Evolutionary conservation across 2,888 invertebrate genomes (phyloP).

Genomic region (Entomobrya proxima): DNA sequence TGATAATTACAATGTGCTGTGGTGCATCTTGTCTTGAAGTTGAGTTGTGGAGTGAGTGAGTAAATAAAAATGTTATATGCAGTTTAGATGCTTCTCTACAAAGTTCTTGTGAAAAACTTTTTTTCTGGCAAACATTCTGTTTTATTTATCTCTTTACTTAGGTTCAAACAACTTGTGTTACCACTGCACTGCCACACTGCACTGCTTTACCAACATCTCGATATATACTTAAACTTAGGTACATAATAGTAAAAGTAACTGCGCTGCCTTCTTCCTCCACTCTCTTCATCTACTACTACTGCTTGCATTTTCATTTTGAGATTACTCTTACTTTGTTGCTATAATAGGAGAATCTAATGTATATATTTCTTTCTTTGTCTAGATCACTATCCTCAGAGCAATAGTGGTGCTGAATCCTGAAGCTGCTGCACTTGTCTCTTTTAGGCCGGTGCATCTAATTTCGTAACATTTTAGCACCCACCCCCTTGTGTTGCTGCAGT

Average conservation of each 20-base stretch:
- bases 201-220: not conserved
- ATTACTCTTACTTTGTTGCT: too few species aligned
- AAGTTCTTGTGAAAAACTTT: conserved; percentile 31
- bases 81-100: conserved; percentile 4
- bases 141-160: not conserved
- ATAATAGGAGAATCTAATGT: too few species aligned
- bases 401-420: too few species aligned
- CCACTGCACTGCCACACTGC: not conserved
- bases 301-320: too few species aligned
- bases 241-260: conserved; percentile 58
- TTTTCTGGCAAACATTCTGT: not conserved
- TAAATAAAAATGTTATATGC: conserved; percentile 10
- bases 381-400: too few species aligned
- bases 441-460: too few species aligned
- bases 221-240: not conserved
- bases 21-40: not conserved
- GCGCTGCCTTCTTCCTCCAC: conserved; percentile 14
- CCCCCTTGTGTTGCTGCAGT: not conserved
- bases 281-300: not conserved
- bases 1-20: too few species aligned
- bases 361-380: too few species aligned
- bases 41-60: not conserved
- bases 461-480: too few species aligned
- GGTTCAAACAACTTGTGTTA: not conserved
- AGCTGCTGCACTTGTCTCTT: too few species aligned